Conservation (phyloP, 2,888 invertebrate genomes). For the Rhagophthalmus giganteus region DNA sequence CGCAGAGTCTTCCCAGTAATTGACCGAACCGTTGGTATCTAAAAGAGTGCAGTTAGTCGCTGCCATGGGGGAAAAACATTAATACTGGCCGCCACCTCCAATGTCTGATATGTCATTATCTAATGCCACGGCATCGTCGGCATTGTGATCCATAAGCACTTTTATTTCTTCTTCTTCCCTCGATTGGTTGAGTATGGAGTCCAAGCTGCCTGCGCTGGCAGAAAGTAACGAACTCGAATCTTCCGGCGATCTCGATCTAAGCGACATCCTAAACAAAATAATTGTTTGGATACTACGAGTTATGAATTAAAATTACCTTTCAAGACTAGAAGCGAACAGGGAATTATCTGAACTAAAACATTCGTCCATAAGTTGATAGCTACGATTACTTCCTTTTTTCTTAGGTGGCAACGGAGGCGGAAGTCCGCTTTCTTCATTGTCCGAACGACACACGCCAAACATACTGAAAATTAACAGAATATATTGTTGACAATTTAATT, state of each 20-base stretch:
- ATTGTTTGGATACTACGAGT: background rate
- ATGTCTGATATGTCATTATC: constrained; percentile 52
- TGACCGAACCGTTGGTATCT: constrained; percentile 41
- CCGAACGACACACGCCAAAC: constrained; percentile 43
- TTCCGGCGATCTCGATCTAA: constrained; percentile 75
- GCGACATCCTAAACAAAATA: constrained; percentile 61
- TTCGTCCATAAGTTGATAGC: constrained; percentile 57
- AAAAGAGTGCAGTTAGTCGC: too few relatives aligned
- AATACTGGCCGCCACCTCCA: too few relatives aligned
- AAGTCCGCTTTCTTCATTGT: constrained; percentile 60
- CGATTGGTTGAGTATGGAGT: constrained; percentile 87
- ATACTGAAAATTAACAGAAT: too few relatives aligned
- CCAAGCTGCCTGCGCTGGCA: constrained; percentile 78
- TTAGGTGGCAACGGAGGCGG: constrained; percentile 82
- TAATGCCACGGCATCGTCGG: constrained; percentile 37
- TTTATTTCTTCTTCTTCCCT: constrained; percentile 77
- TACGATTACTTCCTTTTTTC: constrained; percentile 61
- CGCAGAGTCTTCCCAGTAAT: constrained; percentile 49
- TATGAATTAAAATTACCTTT: constrained; percentile 53
- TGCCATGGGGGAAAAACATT: too few relatives aligned
- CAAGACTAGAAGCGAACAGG: constrained; percentile 67
- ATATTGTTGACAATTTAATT: too few relatives aligned
- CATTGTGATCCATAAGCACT: constrained; percentile 59
- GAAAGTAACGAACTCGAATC: constrained; percentile 69
- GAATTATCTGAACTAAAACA: constrained; percentile 60